phyloP scores from a whole-genome alignment of 2,888 invertebrate genomes.

The Diplazon laetatorius region DNA sequence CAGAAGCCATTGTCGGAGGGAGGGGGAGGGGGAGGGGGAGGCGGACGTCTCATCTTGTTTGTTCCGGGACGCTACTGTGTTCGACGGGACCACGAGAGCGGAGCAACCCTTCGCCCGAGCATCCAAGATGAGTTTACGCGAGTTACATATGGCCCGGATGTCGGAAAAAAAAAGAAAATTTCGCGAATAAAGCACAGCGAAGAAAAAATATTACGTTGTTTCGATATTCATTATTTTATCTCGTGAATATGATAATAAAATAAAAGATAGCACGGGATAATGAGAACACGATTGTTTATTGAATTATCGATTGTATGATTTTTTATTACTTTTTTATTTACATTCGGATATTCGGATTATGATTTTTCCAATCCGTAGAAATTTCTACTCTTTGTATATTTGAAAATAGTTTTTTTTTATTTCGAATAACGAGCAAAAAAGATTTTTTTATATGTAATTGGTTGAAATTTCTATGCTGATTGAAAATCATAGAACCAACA shows the following conservation, averaged over 20 bases:
- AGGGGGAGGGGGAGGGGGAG: no score
- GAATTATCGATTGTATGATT: no score
- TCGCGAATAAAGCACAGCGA: no score
- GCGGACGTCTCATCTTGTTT: conserved; percentile 74
- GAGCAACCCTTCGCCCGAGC: conserved; percentile 14
- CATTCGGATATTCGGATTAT: no score
- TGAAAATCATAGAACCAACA: no score
- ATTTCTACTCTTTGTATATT: not conserved
- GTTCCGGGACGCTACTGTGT: conserved; percentile 69
- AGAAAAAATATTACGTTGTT: no score
- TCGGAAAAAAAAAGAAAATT: conserved; percentile 29
- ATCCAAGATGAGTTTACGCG: conserved; percentile 19
- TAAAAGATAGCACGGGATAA: conserved; percentile 32
- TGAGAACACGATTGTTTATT: no score
- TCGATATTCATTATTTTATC: conserved; percentile 76
- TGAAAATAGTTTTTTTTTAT: not conserved
- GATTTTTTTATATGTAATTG: not conserved
- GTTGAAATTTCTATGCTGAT: no score
- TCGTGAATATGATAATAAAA: no score
- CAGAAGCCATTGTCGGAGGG: conserved; percentile 25
- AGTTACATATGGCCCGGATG: conserved; percentile 6
- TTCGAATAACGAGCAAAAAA: not conserved
- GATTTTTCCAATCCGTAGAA: not conserved
- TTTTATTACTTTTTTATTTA: no score
- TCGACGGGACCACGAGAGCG: conserved; percentile 70